These are phyloP conservation scores for Protonemura montana DNA, from an alignment of 2,888 invertebrate genomes.

Conservation along the genomic window DNA sequence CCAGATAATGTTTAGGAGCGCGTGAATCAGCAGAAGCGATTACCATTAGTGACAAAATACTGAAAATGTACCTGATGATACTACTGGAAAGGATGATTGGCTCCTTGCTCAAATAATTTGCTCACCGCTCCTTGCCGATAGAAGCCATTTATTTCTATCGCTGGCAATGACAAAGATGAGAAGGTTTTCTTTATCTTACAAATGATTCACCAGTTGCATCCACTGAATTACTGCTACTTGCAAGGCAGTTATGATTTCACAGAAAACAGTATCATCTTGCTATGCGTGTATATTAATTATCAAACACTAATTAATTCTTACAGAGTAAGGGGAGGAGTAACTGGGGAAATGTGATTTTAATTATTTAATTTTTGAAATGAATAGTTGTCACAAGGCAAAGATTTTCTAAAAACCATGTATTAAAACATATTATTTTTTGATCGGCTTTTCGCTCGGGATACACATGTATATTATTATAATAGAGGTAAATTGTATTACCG, in stretches of 20 bases:
- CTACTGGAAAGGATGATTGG: not conserved
- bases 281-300: no score
- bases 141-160: not conserved
- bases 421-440: slow-evolving; percentile 51
- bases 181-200: not conserved
- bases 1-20: not conserved
- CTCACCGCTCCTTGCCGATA: not conserved
- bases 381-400: not conserved
- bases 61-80: not conserved
- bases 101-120: not conserved
- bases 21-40: not conserved
- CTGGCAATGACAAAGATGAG: no score
- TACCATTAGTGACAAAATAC: not conserved
- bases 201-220: no score
- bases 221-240: no score
- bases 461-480: slow-evolving; percentile 27
- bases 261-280: no score
- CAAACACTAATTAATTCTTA: no score
- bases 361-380: not conserved
- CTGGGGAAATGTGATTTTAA: not conserved
- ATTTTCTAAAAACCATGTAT: slow-evolving; percentile 52
- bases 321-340: not conserved
- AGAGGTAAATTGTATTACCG: slow-evolving; percentile 15
- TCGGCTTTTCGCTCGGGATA: slow-evolving; percentile 37
- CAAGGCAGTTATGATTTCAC: no score